Conservation (phyloP, 2,888 invertebrate genomes). For the Sesia apiformis region DNA sequence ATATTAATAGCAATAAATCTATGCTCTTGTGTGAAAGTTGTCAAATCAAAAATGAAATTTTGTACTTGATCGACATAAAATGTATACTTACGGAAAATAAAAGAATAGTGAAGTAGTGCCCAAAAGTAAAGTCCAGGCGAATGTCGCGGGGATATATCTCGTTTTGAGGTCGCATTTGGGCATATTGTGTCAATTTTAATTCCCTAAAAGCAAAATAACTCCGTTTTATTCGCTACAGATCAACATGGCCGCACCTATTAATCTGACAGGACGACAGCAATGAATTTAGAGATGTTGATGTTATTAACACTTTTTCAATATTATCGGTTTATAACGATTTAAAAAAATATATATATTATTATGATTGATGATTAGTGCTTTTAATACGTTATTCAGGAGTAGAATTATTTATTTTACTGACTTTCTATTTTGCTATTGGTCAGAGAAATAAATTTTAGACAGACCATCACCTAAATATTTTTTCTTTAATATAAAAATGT, state of each 20-base stretch:
- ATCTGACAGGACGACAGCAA: conserved; percentile 41
- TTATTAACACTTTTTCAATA: too few relatives aligned
- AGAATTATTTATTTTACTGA: too few relatives aligned
- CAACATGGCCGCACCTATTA: conserved; percentile 79
- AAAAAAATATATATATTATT: too few relatives aligned
- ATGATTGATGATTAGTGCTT: too few relatives aligned
- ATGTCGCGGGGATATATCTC: conserved; percentile 97
- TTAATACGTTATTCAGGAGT: too few relatives aligned
- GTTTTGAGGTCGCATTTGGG: conserved; percentile 97
- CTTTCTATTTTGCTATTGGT: too few relatives aligned
- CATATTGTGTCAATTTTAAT: conserved; percentile 79
- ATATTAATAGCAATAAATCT: conserved; percentile 60
- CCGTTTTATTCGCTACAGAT: conserved; percentile 70
- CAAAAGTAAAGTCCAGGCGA: conserved; percentile 97
- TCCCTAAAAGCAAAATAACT: conserved; percentile 62
- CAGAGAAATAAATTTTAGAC: too few relatives aligned
- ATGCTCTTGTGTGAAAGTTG: conserved; percentile 66
- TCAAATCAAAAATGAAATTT: conserved; percentile 57
- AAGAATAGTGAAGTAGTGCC: conserved; percentile 96
- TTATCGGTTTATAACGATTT: too few relatives aligned
- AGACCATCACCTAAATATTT: too few relatives aligned
- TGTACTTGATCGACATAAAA: conserved; percentile 44
- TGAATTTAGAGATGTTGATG: too few relatives aligned
- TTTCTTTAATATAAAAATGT: too few relatives aligned
- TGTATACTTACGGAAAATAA: conserved; percentile 95